These are phyloP conservation scores for Melanotaenia boesemani DNA, from an alignment of 2,797 vertebrate species.

Conservation along the genomic window DNA sequence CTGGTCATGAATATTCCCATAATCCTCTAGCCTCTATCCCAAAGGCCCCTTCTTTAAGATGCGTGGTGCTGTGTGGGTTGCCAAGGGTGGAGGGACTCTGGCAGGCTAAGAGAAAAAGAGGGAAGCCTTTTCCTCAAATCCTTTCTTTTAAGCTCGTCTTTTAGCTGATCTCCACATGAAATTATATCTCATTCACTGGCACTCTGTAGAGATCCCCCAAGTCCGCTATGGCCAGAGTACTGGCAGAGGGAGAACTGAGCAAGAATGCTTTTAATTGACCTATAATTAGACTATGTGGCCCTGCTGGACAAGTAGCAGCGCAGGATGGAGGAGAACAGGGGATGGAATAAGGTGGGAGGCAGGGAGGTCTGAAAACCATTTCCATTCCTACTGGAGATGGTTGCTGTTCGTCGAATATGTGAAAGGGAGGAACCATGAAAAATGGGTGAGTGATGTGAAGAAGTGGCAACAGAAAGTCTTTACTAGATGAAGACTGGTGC, in stretches of 20 bases:
- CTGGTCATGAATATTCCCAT: slow-evolving; percentile 96
- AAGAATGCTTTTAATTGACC: slow-evolving; percentile 90
- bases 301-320: slow-evolving; percentile 70
- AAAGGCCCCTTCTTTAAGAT: slow-evolving; percentile 83
- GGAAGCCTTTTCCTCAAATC: slow-evolving; percentile 73
- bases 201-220: slow-evolving; percentile 82
- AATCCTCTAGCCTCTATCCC: slow-evolving; percentile 90
- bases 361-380: slow-evolving; percentile 61
- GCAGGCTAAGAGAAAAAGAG: slow-evolving; percentile 79
- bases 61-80: slow-evolving; percentile 65
- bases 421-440: slow-evolving; percentile 33
- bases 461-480: slow-evolving; percentile 72
- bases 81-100: slow-evolving; percentile 77
- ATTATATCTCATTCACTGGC: slow-evolving; percentile 88
- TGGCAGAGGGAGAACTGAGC: slow-evolving; percentile 74
- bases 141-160: slow-evolving; percentile 85
- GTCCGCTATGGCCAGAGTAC: slow-evolving; percentile 73
- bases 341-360: slow-evolving; percentile 48
- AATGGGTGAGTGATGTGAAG: slow-evolving; percentile 49
- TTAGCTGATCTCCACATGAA: slow-evolving; percentile 91
- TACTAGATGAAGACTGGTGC: slow-evolving; percentile 45
- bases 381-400: slow-evolving; percentile 56
- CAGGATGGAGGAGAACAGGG: slow-evolving; percentile 47
- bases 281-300: slow-evolving; percentile 88
- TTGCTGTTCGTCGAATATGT: slow-evolving; percentile 50